Conservation (phyloP, 2,113 vertebrate species). For the Stigmatopora nigra region DNA sequence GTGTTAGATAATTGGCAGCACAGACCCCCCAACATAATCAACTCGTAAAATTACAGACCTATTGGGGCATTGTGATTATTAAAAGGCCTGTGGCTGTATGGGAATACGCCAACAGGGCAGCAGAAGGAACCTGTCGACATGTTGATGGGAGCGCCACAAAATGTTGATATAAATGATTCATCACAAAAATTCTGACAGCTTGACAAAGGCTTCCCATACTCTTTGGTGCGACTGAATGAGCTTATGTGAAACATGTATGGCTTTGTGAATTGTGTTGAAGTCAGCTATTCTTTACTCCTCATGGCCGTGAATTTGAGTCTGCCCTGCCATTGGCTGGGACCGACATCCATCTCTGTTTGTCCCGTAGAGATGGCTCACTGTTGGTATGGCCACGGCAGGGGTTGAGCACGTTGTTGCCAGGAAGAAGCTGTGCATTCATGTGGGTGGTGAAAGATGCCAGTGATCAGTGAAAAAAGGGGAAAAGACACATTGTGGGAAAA, state of each 20-base stretch:
- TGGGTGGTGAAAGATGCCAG: conserved; percentile 55
- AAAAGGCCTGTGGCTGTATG: conserved; percentile 55
- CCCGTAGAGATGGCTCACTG: conserved; percentile 62
- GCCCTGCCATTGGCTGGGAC: conserved; percentile 48
- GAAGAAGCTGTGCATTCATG: conserved; percentile 67
- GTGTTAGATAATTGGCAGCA: conserved; percentile 30
- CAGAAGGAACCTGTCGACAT: conserved; percentile 60
- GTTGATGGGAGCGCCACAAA: conserved; percentile 49
- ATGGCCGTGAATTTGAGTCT: conserved; percentile 29
- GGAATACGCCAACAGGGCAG: conserved; percentile 53
- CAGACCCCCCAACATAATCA: conserved; percentile 22
- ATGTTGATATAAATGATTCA: conserved; percentile 66
- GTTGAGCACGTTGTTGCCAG: conserved; percentile 54
- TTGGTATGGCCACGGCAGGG: conserved; percentile 46
- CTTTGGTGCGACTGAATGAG: conserved; percentile 57
- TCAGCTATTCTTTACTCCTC: conserved; percentile 35
- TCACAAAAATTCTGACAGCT: conserved; percentile 61
- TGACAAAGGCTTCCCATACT: conserved; percentile 44
- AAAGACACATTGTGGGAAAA: conserved; percentile 57
- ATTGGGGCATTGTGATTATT: conserved; percentile 52
- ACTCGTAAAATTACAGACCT: conserved; percentile 43
- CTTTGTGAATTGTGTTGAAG: conserved; percentile 33
- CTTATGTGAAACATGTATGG: conserved; percentile 40
- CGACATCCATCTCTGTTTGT: conserved; percentile 54
- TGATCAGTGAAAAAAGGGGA: conserved; percentile 27